Percentiles rank a stretch among this genome's conserved stretches.
phyloP scores from a whole-genome alignment of 2,113 vertebrate species.

The Eulemur rufifrons region DNA sequence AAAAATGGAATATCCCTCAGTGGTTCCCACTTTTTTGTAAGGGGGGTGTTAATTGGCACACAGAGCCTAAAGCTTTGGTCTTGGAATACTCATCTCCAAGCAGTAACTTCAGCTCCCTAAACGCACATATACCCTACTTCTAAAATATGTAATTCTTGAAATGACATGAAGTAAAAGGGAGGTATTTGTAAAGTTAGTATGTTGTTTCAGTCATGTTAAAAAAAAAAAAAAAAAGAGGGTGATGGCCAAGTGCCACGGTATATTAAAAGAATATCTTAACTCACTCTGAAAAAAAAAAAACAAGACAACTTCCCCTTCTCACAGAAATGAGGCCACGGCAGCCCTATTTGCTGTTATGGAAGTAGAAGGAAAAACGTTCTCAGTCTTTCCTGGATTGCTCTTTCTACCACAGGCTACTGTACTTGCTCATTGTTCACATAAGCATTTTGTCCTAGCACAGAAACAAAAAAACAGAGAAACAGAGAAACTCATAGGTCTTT shows the following conservation, averaged over 20 bases:
- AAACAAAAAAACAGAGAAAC: not conserved
- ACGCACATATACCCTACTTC: not conserved
- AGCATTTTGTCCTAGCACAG: not conserved
- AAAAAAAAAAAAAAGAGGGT: not conserved
- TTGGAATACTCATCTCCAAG: not conserved
- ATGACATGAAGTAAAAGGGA: not conserved
- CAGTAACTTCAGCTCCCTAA: not conserved
- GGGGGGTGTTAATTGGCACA: fast-evolving
- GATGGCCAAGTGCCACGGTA: not conserved
- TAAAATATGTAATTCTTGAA: not conserved
- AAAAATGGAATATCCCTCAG: not conserved
- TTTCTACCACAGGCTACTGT: not conserved
- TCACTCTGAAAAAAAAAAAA: not conserved
- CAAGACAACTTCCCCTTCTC: not conserved
- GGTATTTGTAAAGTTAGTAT: not conserved
- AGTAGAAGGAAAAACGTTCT: not conserved
- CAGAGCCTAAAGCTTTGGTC: not conserved
- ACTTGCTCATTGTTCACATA: not conserved
- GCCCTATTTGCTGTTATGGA: not conserved
- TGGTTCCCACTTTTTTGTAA: not conserved
- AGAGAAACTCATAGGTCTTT: not conserved
- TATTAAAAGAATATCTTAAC: not conserved
- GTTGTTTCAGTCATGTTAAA: not conserved
- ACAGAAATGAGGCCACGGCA: not conserved
- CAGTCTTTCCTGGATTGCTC: fast-evolving